phyloP scores from a whole-genome alignment of 2,797 vertebrate genomes.

The Peromyscus nudipes region DNA sequence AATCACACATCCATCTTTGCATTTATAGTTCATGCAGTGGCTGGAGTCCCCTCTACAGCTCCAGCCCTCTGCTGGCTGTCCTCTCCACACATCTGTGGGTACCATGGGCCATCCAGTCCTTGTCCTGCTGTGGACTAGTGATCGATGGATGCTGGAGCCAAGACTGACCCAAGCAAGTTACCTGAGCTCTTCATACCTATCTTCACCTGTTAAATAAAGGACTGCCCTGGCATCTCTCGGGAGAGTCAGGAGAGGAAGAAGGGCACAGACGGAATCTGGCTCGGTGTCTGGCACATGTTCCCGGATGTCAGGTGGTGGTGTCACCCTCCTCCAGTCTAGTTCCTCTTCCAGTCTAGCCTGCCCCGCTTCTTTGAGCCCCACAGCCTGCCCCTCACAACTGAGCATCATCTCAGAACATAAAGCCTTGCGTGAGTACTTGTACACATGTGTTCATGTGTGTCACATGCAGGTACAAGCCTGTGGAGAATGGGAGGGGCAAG shows the following conservation, averaged over 20 bases:
- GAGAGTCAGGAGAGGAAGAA: background rate
- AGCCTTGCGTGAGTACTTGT: background rate
- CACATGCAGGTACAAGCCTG: background rate
- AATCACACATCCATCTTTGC: constrained; percentile 75
- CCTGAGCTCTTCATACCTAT: background rate
- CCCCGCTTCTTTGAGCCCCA: background rate
- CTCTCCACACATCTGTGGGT: constrained; percentile 21
- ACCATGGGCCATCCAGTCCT: too few species aligned
- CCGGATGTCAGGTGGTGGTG: background rate
- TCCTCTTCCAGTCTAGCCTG: constrained; percentile 2
- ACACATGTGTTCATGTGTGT: background rate
- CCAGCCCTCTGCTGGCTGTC: constrained; percentile 24
- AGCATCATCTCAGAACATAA: background rate
- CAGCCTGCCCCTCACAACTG: background rate
- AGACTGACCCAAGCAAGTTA: background rate
- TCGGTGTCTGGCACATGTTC: background rate
- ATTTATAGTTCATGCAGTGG: constrained; percentile 77
- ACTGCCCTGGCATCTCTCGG: background rate
- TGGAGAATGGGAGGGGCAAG: background rate
- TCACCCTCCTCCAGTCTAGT: background rate
- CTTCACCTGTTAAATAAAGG: background rate
- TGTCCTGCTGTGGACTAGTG: background rate
- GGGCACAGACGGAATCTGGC: background rate
- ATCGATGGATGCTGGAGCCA: background rate
- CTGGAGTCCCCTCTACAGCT: constrained; percentile 56